Conservation (phyloP, 2,113 vertebrate genomes). For the Columba livia region DNA sequence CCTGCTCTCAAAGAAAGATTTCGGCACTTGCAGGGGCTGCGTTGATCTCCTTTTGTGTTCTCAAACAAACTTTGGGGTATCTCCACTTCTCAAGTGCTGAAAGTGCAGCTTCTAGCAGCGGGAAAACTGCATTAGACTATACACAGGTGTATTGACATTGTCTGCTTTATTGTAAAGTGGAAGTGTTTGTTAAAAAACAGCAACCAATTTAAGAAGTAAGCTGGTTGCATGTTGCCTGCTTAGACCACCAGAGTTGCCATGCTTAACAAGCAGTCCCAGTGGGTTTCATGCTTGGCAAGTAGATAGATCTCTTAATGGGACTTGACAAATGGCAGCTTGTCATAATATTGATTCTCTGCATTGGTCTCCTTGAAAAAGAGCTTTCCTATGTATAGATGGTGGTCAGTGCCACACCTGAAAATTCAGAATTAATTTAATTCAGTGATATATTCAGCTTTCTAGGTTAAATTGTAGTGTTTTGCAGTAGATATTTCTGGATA, state of each 20-base stretch:
- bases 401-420: not conserved
- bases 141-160: not conserved
- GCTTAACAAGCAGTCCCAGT: not conserved
- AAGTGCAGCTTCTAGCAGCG: not conserved
- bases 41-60: not conserved
- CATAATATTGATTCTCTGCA: not conserved
- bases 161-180: not conserved
- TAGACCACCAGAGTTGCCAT: not conserved
- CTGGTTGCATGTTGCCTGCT: not conserved
- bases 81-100: not conserved
- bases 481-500: not conserved
- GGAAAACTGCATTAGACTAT: not conserved
- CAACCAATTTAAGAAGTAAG: not conserved
- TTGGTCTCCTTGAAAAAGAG: not conserved
- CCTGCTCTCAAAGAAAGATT: not conserved
- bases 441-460: not conserved
- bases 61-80: not conserved
- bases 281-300: not conserved
- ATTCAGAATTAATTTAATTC: not conserved
- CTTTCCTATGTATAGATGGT: not conserved
- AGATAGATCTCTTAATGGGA: not conserved
- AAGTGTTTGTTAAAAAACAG: not conserved
- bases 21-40: not conserved
- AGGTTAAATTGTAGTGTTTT: not conserved
- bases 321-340: not conserved